Conservation (phyloP, 2,113 vertebrate species). For the Benitochromis conjunctus region DNA sequence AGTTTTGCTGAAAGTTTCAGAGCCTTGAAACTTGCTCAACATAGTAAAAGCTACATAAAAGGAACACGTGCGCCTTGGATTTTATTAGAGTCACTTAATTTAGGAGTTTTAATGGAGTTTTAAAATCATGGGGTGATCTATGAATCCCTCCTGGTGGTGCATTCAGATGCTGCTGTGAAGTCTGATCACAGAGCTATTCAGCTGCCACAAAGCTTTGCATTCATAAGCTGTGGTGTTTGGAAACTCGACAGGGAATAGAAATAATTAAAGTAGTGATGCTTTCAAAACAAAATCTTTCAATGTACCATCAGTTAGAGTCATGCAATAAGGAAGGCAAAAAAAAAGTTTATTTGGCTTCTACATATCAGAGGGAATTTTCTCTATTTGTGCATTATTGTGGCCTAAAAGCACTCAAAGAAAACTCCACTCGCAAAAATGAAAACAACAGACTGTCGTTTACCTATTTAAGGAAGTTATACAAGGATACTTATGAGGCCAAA, state of each 20-base stretch:
- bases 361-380: neutral
- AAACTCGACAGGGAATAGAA: neutral
- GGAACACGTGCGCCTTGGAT: neutral
- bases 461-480: neutral
- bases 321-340: neutral
- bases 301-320: neutral
- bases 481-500: neutral
- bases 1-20: neutral
- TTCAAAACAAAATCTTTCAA: neutral
- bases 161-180: neutral
- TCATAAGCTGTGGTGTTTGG: neutral
- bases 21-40: neutral
- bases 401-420: neutral
- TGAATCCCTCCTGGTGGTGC: neutral
- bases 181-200: neutral
- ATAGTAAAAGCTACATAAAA: neutral
- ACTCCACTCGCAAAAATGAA: neutral
- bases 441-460: neutral
- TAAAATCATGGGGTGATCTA: neutral
- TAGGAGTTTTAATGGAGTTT: neutral
- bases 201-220: neutral
- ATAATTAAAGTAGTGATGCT: neutral
- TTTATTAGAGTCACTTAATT: neutral
- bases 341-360: neutral
- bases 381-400: neutral